phyloP scores from a whole-genome alignment of 2,113 vertebrate genomes.

The Mohoua ochrocephala region DNA sequence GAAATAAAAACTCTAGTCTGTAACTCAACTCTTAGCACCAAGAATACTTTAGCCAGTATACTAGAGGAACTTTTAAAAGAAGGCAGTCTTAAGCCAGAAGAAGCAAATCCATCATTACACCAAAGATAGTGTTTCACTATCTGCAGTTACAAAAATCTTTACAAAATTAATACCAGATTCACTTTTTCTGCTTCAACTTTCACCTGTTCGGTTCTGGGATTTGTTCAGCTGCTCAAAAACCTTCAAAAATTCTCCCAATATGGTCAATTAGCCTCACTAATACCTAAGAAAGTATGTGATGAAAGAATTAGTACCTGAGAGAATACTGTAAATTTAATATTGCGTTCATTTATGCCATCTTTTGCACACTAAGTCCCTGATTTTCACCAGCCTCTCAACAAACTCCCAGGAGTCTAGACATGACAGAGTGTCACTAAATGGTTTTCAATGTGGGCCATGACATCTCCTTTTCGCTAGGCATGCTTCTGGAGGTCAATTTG shows the following conservation, averaged over 20 bases:
- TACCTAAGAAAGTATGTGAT: neutral
- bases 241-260: neutral
- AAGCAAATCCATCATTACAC: neutral
- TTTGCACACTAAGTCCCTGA: neutral
- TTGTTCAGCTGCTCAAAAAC: neutral
- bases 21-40: neutral
- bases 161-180: neutral
- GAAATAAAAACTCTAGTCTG: neutral
- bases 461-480: neutral
- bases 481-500: neutral
- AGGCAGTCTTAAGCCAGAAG: neutral
- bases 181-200: neutral
- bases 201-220: neutral
- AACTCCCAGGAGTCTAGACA: neutral
- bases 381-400: neutral
- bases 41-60: neutral
- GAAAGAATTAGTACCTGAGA: neutral
- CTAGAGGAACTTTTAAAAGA: neutral
- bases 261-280: neutral
- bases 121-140: neutral
- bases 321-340: neutral
- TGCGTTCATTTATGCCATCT: neutral
- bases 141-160: neutral
- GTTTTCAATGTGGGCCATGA: neutral
- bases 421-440: neutral